These are phyloP conservation scores for Bufotes viridis DNA, from an alignment of 2,797 vertebrate species.

Conservation along the genomic window DNA sequence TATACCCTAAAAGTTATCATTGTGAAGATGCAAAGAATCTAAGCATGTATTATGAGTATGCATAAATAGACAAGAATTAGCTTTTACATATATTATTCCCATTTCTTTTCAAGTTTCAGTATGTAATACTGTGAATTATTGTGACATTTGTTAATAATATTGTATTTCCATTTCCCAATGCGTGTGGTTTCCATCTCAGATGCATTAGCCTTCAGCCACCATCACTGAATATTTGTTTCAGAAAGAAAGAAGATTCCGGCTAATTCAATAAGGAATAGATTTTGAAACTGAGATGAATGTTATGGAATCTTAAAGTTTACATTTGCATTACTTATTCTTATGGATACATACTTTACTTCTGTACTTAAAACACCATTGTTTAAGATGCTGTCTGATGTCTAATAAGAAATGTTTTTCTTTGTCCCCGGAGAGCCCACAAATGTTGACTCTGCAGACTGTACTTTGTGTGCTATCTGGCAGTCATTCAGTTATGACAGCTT, in stretches of 20 bases:
- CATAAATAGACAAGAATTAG: no score
- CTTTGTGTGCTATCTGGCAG: conserved; percentile 16
- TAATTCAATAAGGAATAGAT: conserved; percentile 30
- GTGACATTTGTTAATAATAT: background rate
- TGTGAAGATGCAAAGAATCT: no score
- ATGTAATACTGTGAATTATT: background rate
- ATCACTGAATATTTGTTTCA: background rate
- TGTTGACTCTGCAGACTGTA: conserved; percentile 7
- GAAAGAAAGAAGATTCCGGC: background rate
- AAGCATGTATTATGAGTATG: no score
- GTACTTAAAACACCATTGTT: background rate
- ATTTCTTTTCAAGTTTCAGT: no score
- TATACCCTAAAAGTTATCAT: no score
- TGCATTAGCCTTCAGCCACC: background rate
- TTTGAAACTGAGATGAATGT: background rate
- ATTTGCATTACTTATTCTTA: conserved; percentile 1
- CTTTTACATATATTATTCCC: no score
- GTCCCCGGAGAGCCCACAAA: background rate
- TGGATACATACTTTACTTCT: background rate
- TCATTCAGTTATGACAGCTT: conserved; percentile 14
- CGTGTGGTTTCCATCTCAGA: background rate
- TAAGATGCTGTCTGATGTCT: background rate
- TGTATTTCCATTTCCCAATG: no score
- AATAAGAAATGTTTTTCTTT: background rate
- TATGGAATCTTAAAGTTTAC: background rate